Percentiles rank a stretch among this genome's conserved stretches.
phyloP scores from a whole-genome alignment of 2,113 vertebrate genomes.

The Chunga burmeisteri region DNA sequence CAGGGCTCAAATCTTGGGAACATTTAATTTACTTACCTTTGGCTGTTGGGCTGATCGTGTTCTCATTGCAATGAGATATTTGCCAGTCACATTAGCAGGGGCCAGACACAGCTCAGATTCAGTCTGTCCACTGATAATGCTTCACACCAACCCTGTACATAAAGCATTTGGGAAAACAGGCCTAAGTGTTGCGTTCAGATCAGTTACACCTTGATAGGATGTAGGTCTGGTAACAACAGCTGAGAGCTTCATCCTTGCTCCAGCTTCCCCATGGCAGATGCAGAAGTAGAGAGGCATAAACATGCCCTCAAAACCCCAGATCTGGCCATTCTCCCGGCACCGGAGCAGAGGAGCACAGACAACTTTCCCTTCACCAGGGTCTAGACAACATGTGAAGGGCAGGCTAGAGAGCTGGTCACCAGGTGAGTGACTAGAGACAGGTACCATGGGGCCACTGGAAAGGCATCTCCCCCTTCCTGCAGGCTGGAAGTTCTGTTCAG shows the following conservation, averaged over 20 bases:
- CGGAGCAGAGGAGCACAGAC: neutral
- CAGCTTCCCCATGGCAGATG: neutral
- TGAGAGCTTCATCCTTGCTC: neutral
- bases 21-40: neutral
- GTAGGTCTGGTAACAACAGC: neutral
- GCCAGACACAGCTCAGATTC: neutral
- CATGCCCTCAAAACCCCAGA: neutral
- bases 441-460: neutral
- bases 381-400: rapidly evolving
- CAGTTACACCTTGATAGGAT: neutral
- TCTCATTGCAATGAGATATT: neutral
- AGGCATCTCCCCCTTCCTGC: neutral
- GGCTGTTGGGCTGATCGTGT: neutral
- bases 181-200: neutral
- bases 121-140: neutral
- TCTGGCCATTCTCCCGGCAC: neutral
- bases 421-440: neutral
- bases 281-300: neutral
- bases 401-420: neutral
- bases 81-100: neutral
- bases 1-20: neutral
- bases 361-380: neutral
- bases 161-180: neutral
- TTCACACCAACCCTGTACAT: rapidly evolving
- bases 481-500: neutral